A percentile compares a stretch with the other conserved stretches of the same genome.
Conservation (phyloP, 2,113 vertebrate genomes). For the Pycnonotus jocosus region DNA sequence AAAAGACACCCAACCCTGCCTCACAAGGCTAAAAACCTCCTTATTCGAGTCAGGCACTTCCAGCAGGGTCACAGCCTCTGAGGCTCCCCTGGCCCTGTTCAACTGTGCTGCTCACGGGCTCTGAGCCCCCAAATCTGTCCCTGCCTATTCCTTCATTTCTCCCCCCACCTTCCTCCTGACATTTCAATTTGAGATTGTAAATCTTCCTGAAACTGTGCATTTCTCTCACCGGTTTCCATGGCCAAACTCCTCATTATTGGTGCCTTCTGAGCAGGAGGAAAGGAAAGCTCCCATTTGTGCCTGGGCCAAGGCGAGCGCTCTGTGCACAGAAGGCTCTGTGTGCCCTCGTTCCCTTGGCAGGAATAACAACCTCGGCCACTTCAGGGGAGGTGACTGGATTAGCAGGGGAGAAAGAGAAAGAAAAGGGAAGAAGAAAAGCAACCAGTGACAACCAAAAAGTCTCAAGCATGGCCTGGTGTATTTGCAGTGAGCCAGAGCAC, state of each 20-base stretch:
- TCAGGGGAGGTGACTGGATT: not conserved
- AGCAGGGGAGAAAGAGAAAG: not conserved
- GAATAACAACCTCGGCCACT: not conserved
- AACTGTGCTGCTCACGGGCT: not conserved
- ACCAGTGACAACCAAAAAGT: not conserved
- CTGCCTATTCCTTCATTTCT: not conserved
- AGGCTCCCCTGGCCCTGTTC: not conserved
- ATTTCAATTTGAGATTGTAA: not conserved
- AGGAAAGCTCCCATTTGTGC: not conserved
- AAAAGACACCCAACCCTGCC: not conserved
- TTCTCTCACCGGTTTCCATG: not conserved
- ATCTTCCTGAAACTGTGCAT: not conserved
- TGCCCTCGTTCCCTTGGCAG: conserved; percentile 30
- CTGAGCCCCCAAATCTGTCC: not conserved
- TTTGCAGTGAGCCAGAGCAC: not conserved
- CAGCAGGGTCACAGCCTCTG: not conserved
- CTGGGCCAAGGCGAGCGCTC: not conserved
- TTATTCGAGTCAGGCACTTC: not conserved
- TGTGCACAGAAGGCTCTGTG: conserved; percentile 26
- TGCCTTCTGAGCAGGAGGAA: not conserved
- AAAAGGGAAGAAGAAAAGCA: not conserved
- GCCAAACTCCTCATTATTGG: not conserved
- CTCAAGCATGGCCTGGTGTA: not conserved
- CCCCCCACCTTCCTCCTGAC: not conserved
- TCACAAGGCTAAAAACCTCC: not conserved